Evolutionary conservation across 2,888 invertebrate species (phyloP).

Genomic region (Acrobasis suavella): DNA sequence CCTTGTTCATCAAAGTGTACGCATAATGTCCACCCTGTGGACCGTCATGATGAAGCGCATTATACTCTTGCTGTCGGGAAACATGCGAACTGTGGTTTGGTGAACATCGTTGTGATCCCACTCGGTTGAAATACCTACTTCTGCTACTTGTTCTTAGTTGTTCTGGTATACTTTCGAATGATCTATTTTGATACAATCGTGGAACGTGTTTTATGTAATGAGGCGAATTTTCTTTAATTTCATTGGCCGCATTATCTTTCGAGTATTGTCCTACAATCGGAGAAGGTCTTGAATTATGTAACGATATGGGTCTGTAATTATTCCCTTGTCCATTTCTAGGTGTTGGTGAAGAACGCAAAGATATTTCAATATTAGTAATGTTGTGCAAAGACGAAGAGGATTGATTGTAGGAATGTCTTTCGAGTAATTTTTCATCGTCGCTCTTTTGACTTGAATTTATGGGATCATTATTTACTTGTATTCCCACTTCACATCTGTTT

Average conservation of each 20-base stretch:
- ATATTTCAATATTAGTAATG: slow-evolving; percentile 77
- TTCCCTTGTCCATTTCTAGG: slow-evolving; percentile 48
- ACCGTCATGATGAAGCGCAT: slow-evolving; percentile 48
- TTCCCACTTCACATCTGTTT: slow-evolving; percentile 61
- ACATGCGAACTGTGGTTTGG: slow-evolving; percentile 57
- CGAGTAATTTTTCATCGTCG: slow-evolving; percentile 77
- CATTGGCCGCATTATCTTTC: slow-evolving; percentile 63
- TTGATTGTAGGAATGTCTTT: slow-evolving; percentile 64
- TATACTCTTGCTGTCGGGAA: slow-evolving; percentile 64
- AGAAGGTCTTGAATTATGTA: slow-evolving; percentile 63
- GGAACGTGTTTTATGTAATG: slow-evolving; percentile 74
- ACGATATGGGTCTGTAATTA: slow-evolving; percentile 74
- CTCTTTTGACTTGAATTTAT: slow-evolving; percentile 71
- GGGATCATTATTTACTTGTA: slow-evolving; percentile 59
- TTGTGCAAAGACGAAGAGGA: slow-evolving; percentile 72
- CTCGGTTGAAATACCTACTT: slow-evolving; percentile 72
- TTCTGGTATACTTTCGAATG: slow-evolving; percentile 77
- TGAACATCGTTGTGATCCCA: slow-evolving; percentile 72
- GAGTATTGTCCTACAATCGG: slow-evolving; percentile 49
- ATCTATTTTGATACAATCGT: slow-evolving; percentile 73
- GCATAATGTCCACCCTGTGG: slow-evolving; percentile 60
- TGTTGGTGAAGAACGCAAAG: slow-evolving; percentile 63
- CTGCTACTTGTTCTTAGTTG: slow-evolving; percentile 69
- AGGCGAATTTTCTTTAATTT: slow-evolving; percentile 70
- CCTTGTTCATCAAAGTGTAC: slow-evolving; percentile 66